phyloP scores from a whole-genome alignment of 92 coral and sea anemone genomes.

The Epizoanthus rinbou region DNA sequence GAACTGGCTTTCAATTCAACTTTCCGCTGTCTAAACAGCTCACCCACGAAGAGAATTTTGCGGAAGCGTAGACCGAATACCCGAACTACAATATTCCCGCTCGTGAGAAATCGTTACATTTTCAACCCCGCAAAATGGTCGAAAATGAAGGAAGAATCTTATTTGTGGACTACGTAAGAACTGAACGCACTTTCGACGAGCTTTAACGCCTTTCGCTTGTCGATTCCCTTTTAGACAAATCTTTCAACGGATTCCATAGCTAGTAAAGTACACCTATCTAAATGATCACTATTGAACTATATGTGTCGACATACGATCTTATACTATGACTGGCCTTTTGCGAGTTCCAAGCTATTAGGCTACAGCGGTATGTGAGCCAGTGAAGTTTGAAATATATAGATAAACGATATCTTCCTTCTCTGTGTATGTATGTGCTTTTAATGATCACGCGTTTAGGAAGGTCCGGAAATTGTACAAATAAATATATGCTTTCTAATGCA shows the following conservation, averaged over 20 bases:
- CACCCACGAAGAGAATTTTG: not conserved
- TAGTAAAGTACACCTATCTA: not conserved
- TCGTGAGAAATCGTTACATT: not conserved
- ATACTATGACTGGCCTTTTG: slow-evolving; percentile 2
- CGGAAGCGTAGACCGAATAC: not conserved
- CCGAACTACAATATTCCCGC: not conserved
- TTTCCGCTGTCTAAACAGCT: not conserved
- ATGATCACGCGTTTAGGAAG: not conserved
- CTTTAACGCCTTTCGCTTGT: not conserved
- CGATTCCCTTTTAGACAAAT: not conserved
- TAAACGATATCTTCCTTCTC: not conserved
- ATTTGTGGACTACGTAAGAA: not conserved
- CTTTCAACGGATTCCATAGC: slow-evolving; percentile 5
- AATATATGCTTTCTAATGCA: not conserved
- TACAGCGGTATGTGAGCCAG: not conserved
- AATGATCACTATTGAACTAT: not conserved
- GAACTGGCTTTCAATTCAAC: not conserved
- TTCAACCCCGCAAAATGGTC: not conserved
- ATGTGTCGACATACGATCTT: slow-evolving; percentile 1
- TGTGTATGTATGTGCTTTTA: not conserved
- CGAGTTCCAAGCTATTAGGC: not conserved
- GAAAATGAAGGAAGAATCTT: not conserved
- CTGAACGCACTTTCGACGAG: not conserved
- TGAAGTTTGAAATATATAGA: not conserved
- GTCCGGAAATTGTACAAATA: not conserved